Base-by-base conservation (phyloP, 2,113 vertebrate species). In the Strix aluco region DNA sequence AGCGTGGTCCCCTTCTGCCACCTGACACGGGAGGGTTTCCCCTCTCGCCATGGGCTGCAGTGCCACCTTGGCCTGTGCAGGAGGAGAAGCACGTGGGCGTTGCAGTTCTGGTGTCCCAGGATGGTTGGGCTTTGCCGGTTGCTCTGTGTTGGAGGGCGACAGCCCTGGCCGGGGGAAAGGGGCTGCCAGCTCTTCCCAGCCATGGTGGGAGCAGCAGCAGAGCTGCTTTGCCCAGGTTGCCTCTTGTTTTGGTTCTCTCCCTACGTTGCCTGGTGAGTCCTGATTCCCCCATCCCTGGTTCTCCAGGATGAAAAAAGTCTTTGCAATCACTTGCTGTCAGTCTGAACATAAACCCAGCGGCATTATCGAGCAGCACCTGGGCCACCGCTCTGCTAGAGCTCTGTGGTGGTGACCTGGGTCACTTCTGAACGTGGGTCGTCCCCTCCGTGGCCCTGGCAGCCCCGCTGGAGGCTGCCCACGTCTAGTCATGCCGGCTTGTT, bases 401-500 rank as follows among this genome's bases (percentile, higher is more conserved):
- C 97, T 0, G 94, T 98, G 70, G 98, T 98, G 72, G 98, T 98
- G 96, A 99, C 98, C 96, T 98, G 99, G 21, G 99, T 98, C n/a
- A 98, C 97, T 85, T 99, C 99, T 0, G 98, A 98, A 54, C 96
- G 98, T 82, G 98, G 89, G 49, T 98, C 98, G 3, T 98, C 98
- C 55, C 95, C 96, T 14, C 79, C 49, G 2, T 38, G 93, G 19
- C 95, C 94, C 25, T 34, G 93, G 81, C 98, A 98, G 94, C 98
- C 86, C 36, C 55, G 42, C 46, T 49, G 94, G 86, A 86, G 79
- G 86, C 96, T 96, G 83, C 96, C 97, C 97, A 95, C 81, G 74
- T 71, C 98, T 98, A 98, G 98, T 99, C 99, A 99, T 96, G 98
- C 98, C 1, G 97, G 98, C 86, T 98, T 98, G 71, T 95, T 97